Evolutionary conservation across 53 echinoderm and acorn worm species (phyloP), one percentile per base, ranked within the genome.

Genomic region (Antedon mediterranea): DNA sequence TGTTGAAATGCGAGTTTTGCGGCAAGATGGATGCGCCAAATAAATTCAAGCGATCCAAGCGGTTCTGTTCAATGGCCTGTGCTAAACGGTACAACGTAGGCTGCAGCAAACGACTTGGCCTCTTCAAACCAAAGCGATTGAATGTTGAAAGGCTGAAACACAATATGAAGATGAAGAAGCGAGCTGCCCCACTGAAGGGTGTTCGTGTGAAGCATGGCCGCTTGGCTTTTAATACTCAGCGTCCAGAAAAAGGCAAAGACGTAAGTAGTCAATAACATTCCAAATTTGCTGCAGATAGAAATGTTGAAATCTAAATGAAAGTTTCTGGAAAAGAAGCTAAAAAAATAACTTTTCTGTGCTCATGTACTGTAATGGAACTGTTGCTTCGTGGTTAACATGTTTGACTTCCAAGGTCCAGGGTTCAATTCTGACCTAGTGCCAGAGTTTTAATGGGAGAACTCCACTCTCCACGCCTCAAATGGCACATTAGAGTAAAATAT

Each of bases 51-150:
- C 84, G 97, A 34, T 97, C 97, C 77, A 97, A 92, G 80, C 80
- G 97, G 7, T 97, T 97, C 81, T 97, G 97, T 74, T 97, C 97
- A 27, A 84, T 92, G 87, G 82, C 97, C n/a, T 97, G 97, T 82
- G 92, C 92, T 81, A 97, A 92, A 73, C 89, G 92, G 27, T 95
- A 95, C 88, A 95, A 95, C 76, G 97, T 95, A 30, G 91, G 95
- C 80, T 95, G 95, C 82, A 85, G 84, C 71, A 95, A 92, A 88
- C 79, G 89, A 28, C 86, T 95, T 15, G 95, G 95, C 6, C 85
- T 95, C 32, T 95, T 95, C 78, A 84, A 89, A 31, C 95, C 95
- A 0, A 79, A 84, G 43, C 81, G 84, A 23, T 82, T 84, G 28
- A 91, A 95, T 30, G 86, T 85, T 14, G 85, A 89, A 81, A 80